Base-by-base conservation (phyloP, 2,888 invertebrate genomes). In the Saturnia pavonia region DNA sequence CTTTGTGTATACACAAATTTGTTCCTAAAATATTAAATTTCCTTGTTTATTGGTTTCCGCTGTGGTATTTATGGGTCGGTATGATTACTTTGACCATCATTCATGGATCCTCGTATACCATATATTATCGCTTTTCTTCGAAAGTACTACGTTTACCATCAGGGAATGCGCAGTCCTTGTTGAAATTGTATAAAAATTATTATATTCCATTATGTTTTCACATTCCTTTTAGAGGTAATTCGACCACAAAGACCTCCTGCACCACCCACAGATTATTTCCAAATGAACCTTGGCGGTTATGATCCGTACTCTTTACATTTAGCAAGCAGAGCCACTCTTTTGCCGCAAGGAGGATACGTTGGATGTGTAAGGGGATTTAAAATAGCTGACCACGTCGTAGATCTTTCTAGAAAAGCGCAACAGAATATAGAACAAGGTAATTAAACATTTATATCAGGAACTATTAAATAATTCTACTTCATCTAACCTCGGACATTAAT, bases 231-330 rank as follows among this genome's bases (percentile, higher is more conserved):
- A 97, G 98, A 98, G 94, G 96, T 97, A 51, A 95, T 98, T 67
- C 97, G 97, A 70, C 98, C 98, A 11, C 97, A 97, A 87, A 95
- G 98, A 74, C 98, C 98, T 6, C 97, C 97, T 40, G 97, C 98
- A 1, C 97, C 97, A 9, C 98, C 98, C 0, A 97, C 97, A 0
- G 97, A 97, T 82, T 98, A 98, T 88, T 97, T 98, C 83, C 97
- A 98, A 91, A 95, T 97, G 81, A 97, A 98, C 88, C 94, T 98
- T 65, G 98, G 98, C 51, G 98, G 98, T 16, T 97, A 96, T 82
- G 97, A 98, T 87, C 94, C 96, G 1, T 96, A 96, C 82, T 97
- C 97, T 75, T 87, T 97, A 34, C 95, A 96, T 71, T 74, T 92
- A 19, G 91, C 93, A 0, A 80, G 87, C 0, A 81, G 91, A 74